Conservation (phyloP, 2,797 vertebrate genomes). For the Tragelaphus eurycerus region DNA sequence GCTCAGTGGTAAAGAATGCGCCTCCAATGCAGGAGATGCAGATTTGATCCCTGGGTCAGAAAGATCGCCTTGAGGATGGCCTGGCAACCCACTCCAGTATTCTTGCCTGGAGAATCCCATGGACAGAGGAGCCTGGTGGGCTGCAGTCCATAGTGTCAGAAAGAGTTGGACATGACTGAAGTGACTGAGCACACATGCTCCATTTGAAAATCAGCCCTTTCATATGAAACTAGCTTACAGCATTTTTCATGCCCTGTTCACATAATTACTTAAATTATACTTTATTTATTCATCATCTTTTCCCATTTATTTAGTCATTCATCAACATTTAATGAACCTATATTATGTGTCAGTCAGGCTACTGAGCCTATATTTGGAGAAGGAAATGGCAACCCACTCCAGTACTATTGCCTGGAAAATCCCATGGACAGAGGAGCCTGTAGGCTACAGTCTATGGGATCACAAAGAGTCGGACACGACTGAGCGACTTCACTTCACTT, state of each 20-base stretch:
- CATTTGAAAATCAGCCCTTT: background rate
- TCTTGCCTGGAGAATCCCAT: background rate
- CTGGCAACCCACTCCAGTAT: background rate
- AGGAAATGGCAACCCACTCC: too few species aligned
- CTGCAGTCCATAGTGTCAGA: background rate
- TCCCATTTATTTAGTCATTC: background rate
- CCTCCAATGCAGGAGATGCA: background rate
- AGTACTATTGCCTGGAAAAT: too few species aligned
- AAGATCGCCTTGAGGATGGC: background rate
- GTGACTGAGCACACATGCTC: background rate
- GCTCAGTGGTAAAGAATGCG: background rate
- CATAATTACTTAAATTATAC: background rate
- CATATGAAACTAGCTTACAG: background rate
- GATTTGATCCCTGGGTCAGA: background rate
- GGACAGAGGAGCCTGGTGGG: background rate
- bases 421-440: too few species aligned
- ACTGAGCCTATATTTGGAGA: background rate
- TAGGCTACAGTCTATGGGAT: too few species aligned
- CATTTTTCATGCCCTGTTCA: background rate
- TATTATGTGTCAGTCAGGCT: background rate
- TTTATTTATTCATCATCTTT: background rate
- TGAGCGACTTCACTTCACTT: too few species aligned
- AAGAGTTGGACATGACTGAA: rapidly evolving
- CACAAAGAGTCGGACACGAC: too few species aligned
- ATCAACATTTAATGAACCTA: background rate